Conservation (phyloP, 1,140 invertebrate species). For the Arion vulgaris region DNA sequence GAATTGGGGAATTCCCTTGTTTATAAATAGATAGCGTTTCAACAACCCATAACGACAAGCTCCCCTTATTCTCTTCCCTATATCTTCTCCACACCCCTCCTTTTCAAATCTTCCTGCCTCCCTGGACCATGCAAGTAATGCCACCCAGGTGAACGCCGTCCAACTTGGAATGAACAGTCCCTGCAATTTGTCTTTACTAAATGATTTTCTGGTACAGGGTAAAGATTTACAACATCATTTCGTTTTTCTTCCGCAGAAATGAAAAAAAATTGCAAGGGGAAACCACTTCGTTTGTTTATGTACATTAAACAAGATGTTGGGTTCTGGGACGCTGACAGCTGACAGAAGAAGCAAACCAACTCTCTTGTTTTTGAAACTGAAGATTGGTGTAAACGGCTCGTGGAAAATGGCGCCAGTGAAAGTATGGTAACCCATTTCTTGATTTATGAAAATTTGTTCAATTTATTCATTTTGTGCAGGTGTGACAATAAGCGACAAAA, state of each 20-base stretch:
- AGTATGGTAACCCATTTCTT: neutral
- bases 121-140: neutral
- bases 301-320: constrained; percentile 31
- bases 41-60: neutral
- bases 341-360: constrained; percentile 31
- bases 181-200: neutral
- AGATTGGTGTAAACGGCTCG: constrained; percentile 31
- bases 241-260: neutral
- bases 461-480: too few species aligned
- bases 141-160: neutral
- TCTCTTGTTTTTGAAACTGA: constrained; percentile 27
- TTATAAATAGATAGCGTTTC: neutral
- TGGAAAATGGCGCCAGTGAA: constrained; percentile 17
- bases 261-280: neutral
- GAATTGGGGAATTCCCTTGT: neutral
- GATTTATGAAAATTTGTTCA: too few species aligned
- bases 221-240: neutral
- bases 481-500: too few species aligned
- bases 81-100: neutral
- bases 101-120: neutral
- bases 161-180: neutral
- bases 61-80: neutral
- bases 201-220: neutral
- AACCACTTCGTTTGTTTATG: constrained; percentile 20
- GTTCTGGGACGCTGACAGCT: constrained; percentile 25